Conservation (phyloP, 2,797 vertebrate species). For the Aulostomus chinensis region DNA sequence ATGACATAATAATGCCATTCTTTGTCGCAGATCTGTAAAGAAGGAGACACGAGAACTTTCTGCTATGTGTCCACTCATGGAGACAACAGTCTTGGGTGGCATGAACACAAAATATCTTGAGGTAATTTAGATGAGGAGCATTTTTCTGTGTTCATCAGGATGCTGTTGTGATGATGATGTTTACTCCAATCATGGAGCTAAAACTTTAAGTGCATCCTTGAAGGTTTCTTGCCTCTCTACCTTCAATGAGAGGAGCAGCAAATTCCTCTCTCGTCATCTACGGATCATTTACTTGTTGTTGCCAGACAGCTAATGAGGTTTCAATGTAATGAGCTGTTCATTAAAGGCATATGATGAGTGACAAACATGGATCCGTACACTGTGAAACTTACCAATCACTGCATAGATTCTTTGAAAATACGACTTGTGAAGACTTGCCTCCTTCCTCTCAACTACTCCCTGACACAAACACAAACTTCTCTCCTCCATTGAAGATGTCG, state of each 20-base stretch:
- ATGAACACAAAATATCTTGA: no score
- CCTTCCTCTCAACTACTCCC: no score
- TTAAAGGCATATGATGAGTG: slow-evolving; percentile 55
- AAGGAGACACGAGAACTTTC: slow-evolving; percentile 8
- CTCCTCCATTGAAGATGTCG: no score
- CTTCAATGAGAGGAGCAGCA: slow-evolving; percentile 35
- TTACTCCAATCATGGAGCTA: slow-evolving; percentile 36
- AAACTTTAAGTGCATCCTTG: slow-evolving; percentile 25
- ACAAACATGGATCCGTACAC: slow-evolving; percentile 17
- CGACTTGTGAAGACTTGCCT: no score
- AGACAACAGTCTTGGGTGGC: no score
- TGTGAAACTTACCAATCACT: neutral
- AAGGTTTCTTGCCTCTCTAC: slow-evolving; percentile 25
- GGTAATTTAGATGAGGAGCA: slow-evolving; percentile 25
- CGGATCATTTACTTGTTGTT: slow-evolving; percentile 58
- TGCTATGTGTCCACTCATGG: slow-evolving; percentile 13
- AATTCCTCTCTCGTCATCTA: slow-evolving; percentile 40
- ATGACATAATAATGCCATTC: slow-evolving; percentile 99
- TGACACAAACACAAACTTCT: no score
- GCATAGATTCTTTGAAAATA: neutral
- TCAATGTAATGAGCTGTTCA: slow-evolving; percentile 67
- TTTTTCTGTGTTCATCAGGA: slow-evolving; percentile 43
- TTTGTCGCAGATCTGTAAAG: slow-evolving; percentile 94
- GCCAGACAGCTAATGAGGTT: slow-evolving; percentile 63
- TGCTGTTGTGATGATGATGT: slow-evolving; percentile 36